These are phyloP conservation scores for Kryptolebias marmoratus DNA, from an alignment of 2,113 vertebrate genomes.

Conservation along the genomic window DNA sequence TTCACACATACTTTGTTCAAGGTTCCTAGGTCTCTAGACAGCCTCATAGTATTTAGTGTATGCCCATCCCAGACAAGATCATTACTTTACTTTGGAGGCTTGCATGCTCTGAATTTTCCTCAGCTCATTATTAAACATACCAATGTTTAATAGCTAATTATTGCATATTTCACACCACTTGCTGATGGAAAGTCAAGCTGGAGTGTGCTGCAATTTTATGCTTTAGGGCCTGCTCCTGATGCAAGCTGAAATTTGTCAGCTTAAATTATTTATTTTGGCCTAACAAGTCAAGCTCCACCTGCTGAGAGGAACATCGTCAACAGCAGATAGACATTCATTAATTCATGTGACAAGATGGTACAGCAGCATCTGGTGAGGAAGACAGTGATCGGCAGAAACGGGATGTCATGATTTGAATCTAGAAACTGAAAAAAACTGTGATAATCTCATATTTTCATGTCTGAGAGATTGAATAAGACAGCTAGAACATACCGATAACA, in stretches of 20 bases:
- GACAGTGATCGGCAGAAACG: conserved; percentile 57
- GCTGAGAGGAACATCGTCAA: conserved; percentile 56
- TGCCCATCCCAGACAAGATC: conserved; percentile 51
- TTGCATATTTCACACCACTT: conserved; percentile 64
- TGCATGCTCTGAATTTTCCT: conserved; percentile 58
- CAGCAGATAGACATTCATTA: conserved; percentile 65
- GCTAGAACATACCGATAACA: neutral
- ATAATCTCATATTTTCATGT: conserved; percentile 17
- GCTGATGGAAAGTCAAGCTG: conserved; percentile 48
- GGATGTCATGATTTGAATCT: conserved; percentile 41
- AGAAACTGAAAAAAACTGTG: conserved; percentile 28
- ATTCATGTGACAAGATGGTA: conserved; percentile 69
- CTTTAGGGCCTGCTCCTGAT: conserved; percentile 61
- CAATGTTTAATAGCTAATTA: conserved; percentile 70
- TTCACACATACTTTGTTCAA: conserved; percentile 48
- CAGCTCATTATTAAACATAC: conserved; percentile 67
- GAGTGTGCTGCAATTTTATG: conserved; percentile 57
- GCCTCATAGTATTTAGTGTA: conserved; percentile 47
- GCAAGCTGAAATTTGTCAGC: conserved; percentile 70
- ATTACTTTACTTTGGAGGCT: conserved; percentile 64
- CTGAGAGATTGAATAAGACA: conserved; percentile 2
- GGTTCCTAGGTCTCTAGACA: conserved; percentile 44
- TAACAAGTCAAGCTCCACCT: conserved; percentile 70
- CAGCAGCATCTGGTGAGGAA: conserved; percentile 61
- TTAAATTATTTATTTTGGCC: conserved; percentile 71